Base-by-base conservation (phyloP, 2,888 invertebrate genomes). In the Luffia ferchaultella region DNA sequence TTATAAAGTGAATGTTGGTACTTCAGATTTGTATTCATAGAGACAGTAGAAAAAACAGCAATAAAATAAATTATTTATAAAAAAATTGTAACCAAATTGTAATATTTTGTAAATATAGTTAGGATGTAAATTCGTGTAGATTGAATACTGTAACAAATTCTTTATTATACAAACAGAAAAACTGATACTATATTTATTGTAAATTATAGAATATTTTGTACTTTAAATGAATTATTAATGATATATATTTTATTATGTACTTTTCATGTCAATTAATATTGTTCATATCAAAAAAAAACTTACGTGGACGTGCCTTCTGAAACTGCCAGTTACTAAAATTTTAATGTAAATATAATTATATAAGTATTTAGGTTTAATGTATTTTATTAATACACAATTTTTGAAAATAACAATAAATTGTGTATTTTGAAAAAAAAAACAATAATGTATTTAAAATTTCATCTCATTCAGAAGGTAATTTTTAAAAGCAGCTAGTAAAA, bases 291-390 rank as follows among this genome's bases (percentile, higher is more conserved):
- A 7, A 3, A n/a, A n/a, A 30, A 30, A 30, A 48, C 15, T 43
- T 43, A 42, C 16, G 43, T 43, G n/a, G n/a, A 50, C 55, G 76
- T 79, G 79, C 78, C 78, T 80, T 78, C 68, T 68, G 62, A 70
- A 73, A 76, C 76, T 79, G 78, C 76, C 78, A 79, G 73, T 74
- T 76, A 78, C 70, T 76, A 72, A 77, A 58, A 56, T 62, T 67
- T 67, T 68, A 68, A 67, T 77, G 76, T 77, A 76, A 70, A 76
- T 76, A 77, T 60, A 63, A 62, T 65, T 64, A 62, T 54, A 55
- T 30, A 51, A 56, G 57, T 56, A 58, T 62, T 59, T 61, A 42
- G n/a, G n/a, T 42, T 5, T 17, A 42, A n/a, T 42, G n/a, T 16
- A n/a, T 16, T n/a, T n/a, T n/a, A n/a, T 42, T 42, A 42, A 7